A percentile compares a stretch with the other conserved stretches of the same genome.
These are phyloP conservation scores for Cygnus atratus DNA, from an alignment of 2,113 vertebrate species.

Conservation along the genomic window DNA sequence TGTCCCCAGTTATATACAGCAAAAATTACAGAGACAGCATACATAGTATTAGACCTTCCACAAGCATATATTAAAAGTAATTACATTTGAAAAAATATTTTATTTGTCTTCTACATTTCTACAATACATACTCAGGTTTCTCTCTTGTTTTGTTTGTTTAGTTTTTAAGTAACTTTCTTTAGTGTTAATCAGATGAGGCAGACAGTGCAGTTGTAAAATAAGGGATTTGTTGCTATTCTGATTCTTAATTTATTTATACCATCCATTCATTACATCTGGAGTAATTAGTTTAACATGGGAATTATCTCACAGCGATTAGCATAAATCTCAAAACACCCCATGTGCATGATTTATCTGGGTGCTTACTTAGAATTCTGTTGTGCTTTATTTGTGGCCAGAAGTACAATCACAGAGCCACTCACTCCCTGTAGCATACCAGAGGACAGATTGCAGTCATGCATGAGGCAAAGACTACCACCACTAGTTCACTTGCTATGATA, in stretches of 20 bases:
- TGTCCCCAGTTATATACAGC: conserved; percentile 91
- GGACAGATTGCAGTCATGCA: conserved; percentile 23
- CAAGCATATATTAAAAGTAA: conserved; percentile 87
- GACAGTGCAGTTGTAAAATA: conserved; percentile 66
- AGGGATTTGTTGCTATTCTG: conserved; percentile 59
- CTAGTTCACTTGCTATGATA: conserved; percentile 52
- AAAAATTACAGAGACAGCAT: conserved; percentile 87
- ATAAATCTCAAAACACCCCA: conserved; percentile 9
- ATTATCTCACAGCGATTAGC: not conserved
- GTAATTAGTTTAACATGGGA: conserved; percentile 19
- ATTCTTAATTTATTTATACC: conserved; percentile 20
- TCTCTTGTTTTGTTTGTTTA: conserved; percentile 63
- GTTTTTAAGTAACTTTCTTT: conserved; percentile 57
- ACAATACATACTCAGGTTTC: conserved; percentile 81
- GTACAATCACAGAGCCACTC: conserved; percentile 51
- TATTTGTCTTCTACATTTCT: conserved; percentile 85
- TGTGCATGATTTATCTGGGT: not conserved
- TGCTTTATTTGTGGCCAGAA: conserved; percentile 73
- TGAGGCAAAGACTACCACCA: conserved; percentile 42
- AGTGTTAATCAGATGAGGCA: conserved; percentile 70
- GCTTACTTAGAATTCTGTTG: conserved; percentile 54
- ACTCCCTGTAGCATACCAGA: conserved; percentile 34
- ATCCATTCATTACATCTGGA: not conserved
- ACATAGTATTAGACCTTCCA: conserved; percentile 85
- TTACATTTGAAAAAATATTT: conserved; percentile 87